Evolutionary conservation across 2,888 invertebrate genomes (phyloP).

Genomic region (Ectemnius lituratus): DNA sequence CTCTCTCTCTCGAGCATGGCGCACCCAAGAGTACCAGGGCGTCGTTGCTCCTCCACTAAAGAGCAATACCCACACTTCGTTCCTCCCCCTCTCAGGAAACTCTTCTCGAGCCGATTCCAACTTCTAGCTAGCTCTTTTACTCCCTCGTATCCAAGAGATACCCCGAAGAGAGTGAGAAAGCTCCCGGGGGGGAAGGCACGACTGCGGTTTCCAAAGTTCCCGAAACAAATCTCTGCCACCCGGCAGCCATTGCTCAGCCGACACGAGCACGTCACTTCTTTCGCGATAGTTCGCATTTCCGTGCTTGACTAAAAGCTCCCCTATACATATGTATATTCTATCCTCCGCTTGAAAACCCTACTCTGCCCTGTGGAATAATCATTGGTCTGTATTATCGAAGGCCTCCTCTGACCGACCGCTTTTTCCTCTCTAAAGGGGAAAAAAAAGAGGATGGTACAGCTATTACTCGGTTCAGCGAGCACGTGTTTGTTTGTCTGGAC

Average conservation of each 20-base stretch:
- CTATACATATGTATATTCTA: too few relatives aligned
- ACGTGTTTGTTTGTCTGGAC: conserved; percentile 17
- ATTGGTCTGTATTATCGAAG: too few relatives aligned
- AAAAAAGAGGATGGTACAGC: too few relatives aligned
- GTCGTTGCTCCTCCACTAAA: conserved; percentile 3
- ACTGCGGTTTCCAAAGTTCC: conserved; percentile 1
- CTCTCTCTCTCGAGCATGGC: background rate
- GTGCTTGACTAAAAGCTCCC: too few relatives aligned
- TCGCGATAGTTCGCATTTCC: too few relatives aligned
- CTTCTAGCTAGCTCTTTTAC: conserved; percentile 2
- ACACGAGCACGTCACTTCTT: background rate
- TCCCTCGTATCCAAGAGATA: background rate
- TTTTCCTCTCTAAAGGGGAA: too few relatives aligned
- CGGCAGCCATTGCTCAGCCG: conserved; percentile 2
- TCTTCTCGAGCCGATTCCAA: conserved; percentile 13
- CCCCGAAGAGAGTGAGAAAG: too few relatives aligned
- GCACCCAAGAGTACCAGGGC: background rate
- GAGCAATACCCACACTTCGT: conserved; percentile 11
- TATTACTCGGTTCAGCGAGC: too few relatives aligned
- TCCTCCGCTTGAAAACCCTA: too few relatives aligned
- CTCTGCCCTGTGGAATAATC: too few relatives aligned
- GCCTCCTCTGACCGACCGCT: too few relatives aligned
- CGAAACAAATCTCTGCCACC: background rate
- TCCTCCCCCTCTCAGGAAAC: background rate
- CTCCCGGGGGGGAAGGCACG: too few relatives aligned